A percentile compares a stretch with the other conserved stretches of the same genome.
These are phyloP conservation scores for Ginglymostoma cirratum DNA, from an alignment of 2,113 vertebrate genomes.

Conservation along the genomic window DNA sequence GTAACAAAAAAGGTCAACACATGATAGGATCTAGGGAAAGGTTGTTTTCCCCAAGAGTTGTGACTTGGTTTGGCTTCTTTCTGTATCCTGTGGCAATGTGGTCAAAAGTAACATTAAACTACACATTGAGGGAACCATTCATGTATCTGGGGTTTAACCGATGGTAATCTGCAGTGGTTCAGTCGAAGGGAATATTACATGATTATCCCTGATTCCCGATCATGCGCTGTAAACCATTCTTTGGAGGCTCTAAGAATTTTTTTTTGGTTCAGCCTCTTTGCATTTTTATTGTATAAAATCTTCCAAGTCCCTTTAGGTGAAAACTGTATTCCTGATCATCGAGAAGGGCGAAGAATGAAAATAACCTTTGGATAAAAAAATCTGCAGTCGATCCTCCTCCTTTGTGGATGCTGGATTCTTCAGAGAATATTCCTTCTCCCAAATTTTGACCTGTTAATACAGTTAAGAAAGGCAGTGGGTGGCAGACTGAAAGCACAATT, in stretches of 20 bases:
- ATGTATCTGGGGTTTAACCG: slow-evolving; percentile 71
- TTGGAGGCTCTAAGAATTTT: background rate
- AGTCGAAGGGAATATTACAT: background rate
- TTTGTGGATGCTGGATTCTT: background rate
- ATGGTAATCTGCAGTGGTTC: slow-evolving; percentile 44
- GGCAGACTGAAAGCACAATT: slow-evolving; percentile 8
- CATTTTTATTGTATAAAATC: background rate
- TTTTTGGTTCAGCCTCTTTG: background rate
- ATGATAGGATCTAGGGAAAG: slow-evolving; percentile 55
- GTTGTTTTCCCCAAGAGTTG: slow-evolving; percentile 63
- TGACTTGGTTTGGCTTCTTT: slow-evolving; percentile 67
- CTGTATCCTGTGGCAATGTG: slow-evolving; percentile 55
- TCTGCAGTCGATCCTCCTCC: background rate
- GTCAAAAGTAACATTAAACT: slow-evolving; percentile 61
- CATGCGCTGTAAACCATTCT: background rate
- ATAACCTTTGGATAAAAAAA: background rate
- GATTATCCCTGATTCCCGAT: background rate
- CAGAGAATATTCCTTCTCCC: background rate
- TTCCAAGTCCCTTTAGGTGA: background rate
- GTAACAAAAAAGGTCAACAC: slow-evolving; percentile 53
- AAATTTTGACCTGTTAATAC: slow-evolving; percentile 20
- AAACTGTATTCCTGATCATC: slow-evolving; percentile 13
- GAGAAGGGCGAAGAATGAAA: background rate
- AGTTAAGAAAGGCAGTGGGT: slow-evolving; percentile 12
- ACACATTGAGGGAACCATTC: slow-evolving; percentile 66